A percentile compares a stretch with the other conserved stretches of the same genome.
Conservation (phyloP, 2,113 vertebrate species). For the Eublepharis macularius region DNA sequence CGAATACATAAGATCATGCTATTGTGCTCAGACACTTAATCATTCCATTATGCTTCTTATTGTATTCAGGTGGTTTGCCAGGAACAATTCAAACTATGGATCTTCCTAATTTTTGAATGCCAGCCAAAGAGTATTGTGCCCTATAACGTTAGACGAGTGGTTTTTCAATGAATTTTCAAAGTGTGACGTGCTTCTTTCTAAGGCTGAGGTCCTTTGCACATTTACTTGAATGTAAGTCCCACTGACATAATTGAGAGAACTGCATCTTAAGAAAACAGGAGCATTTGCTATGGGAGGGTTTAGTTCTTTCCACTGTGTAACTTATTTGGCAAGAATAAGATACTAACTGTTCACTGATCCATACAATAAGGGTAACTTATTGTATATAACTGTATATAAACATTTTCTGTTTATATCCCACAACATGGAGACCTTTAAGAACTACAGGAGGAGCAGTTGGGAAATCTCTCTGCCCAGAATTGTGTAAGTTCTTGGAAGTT, state of each 20-base stretch:
- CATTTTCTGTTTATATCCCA: background rate
- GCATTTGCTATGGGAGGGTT: background rate
- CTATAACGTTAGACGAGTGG: slow-evolving; percentile 6
- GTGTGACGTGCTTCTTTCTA: background rate
- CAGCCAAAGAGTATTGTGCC: slow-evolving; percentile 45
- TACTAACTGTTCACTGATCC: background rate
- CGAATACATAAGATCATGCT: slow-evolving; percentile 55
- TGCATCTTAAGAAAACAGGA: background rate
- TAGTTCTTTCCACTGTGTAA: background rate
- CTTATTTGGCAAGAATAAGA: background rate
- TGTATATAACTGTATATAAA: background rate
- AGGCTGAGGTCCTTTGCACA: background rate
- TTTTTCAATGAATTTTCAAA: background rate
- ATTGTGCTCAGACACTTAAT: slow-evolving; percentile 48
- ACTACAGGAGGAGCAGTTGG: no score
- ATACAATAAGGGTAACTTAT: no score
- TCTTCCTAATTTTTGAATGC: slow-evolving; percentile 54
- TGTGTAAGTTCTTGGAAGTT: no score
- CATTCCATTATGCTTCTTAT: slow-evolving; percentile 19
- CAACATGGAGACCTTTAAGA: no score
- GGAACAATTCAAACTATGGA: slow-evolving; percentile 46
- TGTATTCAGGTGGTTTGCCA: slow-evolving; percentile 47
- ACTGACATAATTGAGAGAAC: background rate
- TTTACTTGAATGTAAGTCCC: background rate
- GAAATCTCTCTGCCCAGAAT: no score